Conservation (phyloP, 2,113 vertebrate species). For the Aviceda subcristata region DNA sequence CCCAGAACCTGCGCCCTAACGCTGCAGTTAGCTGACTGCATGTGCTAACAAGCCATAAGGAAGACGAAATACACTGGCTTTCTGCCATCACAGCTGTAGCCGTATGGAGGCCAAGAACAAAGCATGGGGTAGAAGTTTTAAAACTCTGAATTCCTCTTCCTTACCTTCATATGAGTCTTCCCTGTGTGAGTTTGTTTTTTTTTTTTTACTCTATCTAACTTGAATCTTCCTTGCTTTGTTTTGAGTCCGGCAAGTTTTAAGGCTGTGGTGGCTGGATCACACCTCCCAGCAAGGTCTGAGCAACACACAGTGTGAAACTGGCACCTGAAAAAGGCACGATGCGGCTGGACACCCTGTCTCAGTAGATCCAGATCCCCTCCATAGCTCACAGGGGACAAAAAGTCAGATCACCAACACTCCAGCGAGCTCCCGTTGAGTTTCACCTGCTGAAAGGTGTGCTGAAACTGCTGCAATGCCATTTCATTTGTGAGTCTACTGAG, state of each 20-base stretch:
- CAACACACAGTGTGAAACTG: background rate
- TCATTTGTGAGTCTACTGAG: background rate
- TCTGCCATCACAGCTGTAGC: background rate
- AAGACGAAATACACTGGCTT: background rate
- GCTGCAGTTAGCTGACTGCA: background rate
- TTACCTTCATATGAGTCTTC: background rate
- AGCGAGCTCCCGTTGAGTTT: background rate
- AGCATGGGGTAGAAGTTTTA: background rate
- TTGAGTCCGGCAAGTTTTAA: background rate
- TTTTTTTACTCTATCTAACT: background rate
- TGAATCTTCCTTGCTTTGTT: background rate
- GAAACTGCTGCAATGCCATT: background rate
- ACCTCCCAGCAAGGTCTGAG: background rate
- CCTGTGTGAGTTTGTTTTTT: background rate
- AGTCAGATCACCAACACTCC: background rate
- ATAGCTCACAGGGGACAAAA: background rate
- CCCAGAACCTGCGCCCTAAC: background rate
- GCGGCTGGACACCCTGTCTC: background rate
- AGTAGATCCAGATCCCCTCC: background rate
- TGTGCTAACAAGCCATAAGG: background rate
- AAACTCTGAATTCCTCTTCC: background rate
- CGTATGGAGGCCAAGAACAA: background rate
- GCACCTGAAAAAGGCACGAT: accelerated
- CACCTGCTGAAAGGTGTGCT: background rate
- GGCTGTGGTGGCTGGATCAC: background rate